Conservation (phyloP, 2,888 invertebrate species). For the Drepana falcataria region DNA sequence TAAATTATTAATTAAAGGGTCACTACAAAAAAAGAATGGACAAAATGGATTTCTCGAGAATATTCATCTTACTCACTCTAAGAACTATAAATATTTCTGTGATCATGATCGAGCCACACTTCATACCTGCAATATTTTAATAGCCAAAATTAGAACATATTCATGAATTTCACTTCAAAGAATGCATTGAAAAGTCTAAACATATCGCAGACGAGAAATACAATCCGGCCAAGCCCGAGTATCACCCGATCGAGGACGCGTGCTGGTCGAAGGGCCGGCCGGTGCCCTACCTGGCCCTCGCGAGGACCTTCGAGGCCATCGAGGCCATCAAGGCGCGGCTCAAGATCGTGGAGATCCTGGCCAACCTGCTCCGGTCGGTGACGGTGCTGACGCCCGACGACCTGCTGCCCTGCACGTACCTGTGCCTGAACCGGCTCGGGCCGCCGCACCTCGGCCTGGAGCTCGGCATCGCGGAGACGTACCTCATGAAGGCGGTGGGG, state of each 20-base stretch:
- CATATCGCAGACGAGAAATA: constrained; percentile 66
- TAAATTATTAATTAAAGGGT: too few species aligned
- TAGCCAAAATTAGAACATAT: too few species aligned
- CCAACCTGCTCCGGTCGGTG: constrained; percentile 94
- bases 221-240: constrained; percentile 84
- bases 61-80: too few species aligned
- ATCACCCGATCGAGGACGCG: constrained; percentile 91
- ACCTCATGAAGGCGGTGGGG: constrained; percentile 95
- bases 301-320: constrained; percentile 93
- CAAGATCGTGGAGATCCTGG: constrained; percentile 93
- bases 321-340: constrained; percentile 91
- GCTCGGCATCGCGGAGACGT: constrained; percentile 94
- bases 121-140: too few species aligned
- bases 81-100: too few species aligned
- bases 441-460: constrained; percentile 90
- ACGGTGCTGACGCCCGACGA: constrained; percentile 93
- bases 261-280: constrained; percentile 86
- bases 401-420: constrained; percentile 91
- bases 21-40: too few species aligned
- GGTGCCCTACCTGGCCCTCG: constrained; percentile 95
- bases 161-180: too few species aligned
- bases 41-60: too few species aligned
- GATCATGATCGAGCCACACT: too few species aligned
- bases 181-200: too few species aligned
- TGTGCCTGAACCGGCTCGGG: constrained; percentile 96